These are phyloP conservation scores for Agapornis canus DNA, from an alignment of 2,797 vertebrate genomes.

Conservation along the genomic window DNA sequence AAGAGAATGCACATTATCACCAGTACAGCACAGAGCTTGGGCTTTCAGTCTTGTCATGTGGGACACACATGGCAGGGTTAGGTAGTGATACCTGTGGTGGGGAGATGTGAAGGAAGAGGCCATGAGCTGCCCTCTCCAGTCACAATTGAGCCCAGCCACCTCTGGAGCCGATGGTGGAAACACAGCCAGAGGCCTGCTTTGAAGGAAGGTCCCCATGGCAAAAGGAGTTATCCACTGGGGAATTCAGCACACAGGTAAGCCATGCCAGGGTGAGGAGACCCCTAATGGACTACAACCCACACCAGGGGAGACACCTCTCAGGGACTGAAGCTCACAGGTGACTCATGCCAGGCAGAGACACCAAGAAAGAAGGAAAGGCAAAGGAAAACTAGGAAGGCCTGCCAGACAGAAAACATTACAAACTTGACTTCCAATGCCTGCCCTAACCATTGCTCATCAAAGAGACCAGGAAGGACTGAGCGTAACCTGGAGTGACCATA, in stretches of 20 bases:
- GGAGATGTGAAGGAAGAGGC: not conserved
- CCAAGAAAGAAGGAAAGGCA: not conserved
- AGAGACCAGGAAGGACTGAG: not conserved
- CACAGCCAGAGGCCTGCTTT: not conserved
- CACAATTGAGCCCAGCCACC: not conserved
- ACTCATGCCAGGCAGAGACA: not conserved
- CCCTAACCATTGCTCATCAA: not conserved
- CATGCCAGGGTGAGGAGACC: fast-evolving
- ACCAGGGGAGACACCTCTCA: fast-evolving
- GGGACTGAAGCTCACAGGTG: not conserved
- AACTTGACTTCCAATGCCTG: not conserved
- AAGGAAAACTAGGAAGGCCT: not conserved
- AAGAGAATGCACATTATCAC: not conserved
- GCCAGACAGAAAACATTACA: not conserved
- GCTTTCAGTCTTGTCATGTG: not conserved
- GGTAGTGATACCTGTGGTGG: fast-evolving
- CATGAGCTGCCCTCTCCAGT: not conserved
- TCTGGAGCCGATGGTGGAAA: not conserved
- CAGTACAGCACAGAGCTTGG: not conserved
- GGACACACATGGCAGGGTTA: fast-evolving
- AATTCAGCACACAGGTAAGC: not conserved
- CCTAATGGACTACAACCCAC: not conserved
- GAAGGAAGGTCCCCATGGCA: not conserved
- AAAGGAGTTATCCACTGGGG: fast-evolving
- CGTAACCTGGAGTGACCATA: not conserved